Evolutionary conservation across 2,888 invertebrate genomes (phyloP).

Genomic region (Drosophila monieri): DNA sequence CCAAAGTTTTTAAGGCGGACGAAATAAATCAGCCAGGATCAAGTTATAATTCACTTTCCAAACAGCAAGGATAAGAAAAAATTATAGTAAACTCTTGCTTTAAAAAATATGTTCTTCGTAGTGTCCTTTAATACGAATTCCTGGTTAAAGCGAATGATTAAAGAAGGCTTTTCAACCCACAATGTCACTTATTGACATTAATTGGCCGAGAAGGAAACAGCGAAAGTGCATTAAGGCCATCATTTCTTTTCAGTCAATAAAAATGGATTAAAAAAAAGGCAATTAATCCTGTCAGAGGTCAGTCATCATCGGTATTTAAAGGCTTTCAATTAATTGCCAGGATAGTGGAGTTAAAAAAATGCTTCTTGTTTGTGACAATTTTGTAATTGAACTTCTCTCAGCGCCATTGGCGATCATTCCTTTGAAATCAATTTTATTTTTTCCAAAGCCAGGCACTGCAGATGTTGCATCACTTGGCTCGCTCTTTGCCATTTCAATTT

Average conservation of each 20-base stretch:
- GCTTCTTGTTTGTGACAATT: background rate
- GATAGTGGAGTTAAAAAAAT: background rate
- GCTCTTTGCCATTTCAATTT: conserved; percentile 42
- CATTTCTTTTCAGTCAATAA: conserved; percentile 28
- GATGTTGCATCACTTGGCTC: conserved; percentile 42
- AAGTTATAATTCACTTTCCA: conserved; percentile 11
- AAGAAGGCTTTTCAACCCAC: background rate
- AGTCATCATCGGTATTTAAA: conserved; percentile 23
- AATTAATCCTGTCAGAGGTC: conserved; percentile 34
- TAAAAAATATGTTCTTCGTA: background rate
- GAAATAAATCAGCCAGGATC: conserved; percentile 12
- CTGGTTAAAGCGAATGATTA: background rate
- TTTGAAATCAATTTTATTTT: conserved; percentile 7
- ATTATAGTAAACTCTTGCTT: background rate
- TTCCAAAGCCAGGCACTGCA: conserved; percentile 23
- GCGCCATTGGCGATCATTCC: background rate
- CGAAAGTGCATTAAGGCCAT: conserved; percentile 34
- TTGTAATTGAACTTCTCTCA: background rate
- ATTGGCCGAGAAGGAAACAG: conserved; percentile 28
- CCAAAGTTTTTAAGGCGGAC: conserved; percentile 1
- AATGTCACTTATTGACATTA: conserved; percentile 27
- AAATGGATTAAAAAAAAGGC: conserved; percentile 18
- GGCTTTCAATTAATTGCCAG: background rate
- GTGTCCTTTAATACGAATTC: background rate
- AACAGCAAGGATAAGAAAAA: background rate